Percentiles rank a stretch among this genome's conserved stretches.
Conservation (phyloP, 2,113 vertebrate species). For the Notechis scutatus region DNA sequence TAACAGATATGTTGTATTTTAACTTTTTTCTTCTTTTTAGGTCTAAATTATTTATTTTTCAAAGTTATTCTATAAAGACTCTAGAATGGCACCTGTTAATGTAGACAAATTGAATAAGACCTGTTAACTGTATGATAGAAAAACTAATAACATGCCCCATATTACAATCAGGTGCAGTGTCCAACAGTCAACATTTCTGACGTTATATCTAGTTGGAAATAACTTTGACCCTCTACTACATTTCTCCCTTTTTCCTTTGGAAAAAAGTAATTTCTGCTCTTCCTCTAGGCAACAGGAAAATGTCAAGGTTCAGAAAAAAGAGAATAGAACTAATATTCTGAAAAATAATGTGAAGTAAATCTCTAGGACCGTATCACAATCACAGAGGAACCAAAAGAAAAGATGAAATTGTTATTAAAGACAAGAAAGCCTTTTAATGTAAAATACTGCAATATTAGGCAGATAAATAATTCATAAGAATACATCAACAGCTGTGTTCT, state of each 20-base stretch:
- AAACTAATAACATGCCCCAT: background rate
- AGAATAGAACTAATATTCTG: background rate
- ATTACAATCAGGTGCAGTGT: background rate
- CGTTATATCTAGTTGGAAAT: background rate
- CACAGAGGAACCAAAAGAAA: background rate
- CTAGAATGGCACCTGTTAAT: background rate
- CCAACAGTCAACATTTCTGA: constrained; percentile 27
- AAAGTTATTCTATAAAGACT: background rate
- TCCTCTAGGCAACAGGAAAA: background rate
- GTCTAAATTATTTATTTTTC: background rate
- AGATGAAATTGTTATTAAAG: background rate
- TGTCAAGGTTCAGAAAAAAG: background rate
- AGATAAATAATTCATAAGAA: background rate
- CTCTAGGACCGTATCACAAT: background rate
- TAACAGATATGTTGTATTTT: background rate
- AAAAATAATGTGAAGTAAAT: background rate
- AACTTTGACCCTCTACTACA: background rate
- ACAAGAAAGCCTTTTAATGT: accelerated
- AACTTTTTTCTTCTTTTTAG: background rate
- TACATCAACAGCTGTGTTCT: background rate
- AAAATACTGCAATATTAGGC: background rate
- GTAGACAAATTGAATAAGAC: constrained; percentile 10
- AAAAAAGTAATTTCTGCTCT: background rate
- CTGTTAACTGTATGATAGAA: background rate
- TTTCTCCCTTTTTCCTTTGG: background rate